phyloP scores from a whole-genome alignment of 1,140 invertebrate genomes.

The Sycophaga agraensis region DNA sequence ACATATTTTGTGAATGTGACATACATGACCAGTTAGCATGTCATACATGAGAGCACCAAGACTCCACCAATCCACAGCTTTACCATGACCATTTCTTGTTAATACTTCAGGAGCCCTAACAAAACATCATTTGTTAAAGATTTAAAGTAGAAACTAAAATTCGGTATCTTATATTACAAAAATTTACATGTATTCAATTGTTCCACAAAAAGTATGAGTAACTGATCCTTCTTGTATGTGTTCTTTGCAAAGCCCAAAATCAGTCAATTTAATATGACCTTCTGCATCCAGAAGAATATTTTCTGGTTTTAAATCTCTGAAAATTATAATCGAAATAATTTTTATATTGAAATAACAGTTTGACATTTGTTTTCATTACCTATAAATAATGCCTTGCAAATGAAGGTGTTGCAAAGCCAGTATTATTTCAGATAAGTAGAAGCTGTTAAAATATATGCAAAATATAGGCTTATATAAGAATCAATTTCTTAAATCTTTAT shows the following conservation, averaged over 20 bases:
- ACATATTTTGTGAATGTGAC: constrained; percentile 4
- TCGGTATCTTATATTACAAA: background rate
- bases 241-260: constrained; percentile 99
- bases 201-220: constrained; percentile 99
- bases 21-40: constrained; percentile 91
- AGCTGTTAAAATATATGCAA: constrained; percentile 67
- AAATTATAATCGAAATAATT: background rate
- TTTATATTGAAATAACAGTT: background rate
- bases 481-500: too few species aligned
- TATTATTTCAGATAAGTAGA: constrained; percentile 98
- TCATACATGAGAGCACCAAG: constrained; percentile 97
- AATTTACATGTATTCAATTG: constrained; percentile 95
- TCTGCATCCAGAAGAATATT: constrained; percentile 93
- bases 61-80: constrained; percentile 99
- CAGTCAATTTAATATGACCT: constrained; percentile 98
- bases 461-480: background rate
- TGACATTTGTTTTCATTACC: constrained; percentile 40
- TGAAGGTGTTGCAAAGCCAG: constrained; percentile 97
- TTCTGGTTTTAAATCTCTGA: constrained; percentile 96
- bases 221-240: constrained; percentile 92
- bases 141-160: constrained; percentile 1
- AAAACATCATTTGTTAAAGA: background rate
- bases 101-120: constrained; percentile 95
- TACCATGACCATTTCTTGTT: constrained; percentile 92
- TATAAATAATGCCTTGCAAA: constrained; percentile 92